A percentile compares a stretch with the other conserved stretches of the same genome.
Conservation (phyloP, 2,888 invertebrate genomes). For the Ptychoptera albimana region DNA sequence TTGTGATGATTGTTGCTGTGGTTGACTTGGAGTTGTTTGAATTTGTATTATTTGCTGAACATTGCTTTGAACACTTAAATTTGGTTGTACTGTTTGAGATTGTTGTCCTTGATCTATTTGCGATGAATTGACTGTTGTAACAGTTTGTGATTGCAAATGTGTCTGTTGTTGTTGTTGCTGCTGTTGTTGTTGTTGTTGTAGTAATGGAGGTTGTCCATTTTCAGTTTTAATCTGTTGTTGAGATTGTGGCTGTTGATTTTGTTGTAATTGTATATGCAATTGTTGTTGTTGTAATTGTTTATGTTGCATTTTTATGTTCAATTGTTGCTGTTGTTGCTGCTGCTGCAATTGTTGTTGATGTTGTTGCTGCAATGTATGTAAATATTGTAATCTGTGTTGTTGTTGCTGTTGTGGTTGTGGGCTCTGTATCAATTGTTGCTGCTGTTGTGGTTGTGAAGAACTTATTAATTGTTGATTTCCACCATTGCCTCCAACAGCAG, state of each 20-base stretch:
- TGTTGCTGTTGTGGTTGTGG: constrained; percentile 37
- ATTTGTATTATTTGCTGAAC: constrained; percentile 8
- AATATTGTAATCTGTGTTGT: constrained; percentile 34
- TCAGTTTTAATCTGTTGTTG: constrained; percentile 20
- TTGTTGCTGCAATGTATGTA: constrained; percentile 18
- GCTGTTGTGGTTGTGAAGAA: constrained; percentile 21
- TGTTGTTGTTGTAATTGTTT: constrained; percentile 24
- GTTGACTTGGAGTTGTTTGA: constrained; percentile 4
- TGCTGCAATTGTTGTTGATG: constrained; percentile 16
- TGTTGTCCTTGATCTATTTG: constrained; percentile 13
- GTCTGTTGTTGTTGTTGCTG: constrained; percentile 15
- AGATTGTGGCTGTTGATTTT: constrained; percentile 23
- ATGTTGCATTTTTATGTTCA: constrained; percentile 23
- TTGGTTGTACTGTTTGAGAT: constrained; percentile 11
- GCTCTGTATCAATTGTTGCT: constrained; percentile 22
- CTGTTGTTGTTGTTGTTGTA: constrained; percentile 16
- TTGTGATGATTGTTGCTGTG: constrained; percentile 14
- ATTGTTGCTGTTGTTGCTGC: constrained; percentile 23
- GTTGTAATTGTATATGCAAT: constrained; percentile 24
- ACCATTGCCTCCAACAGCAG: too few relatives aligned
- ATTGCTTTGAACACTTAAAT: constrained; percentile 5
- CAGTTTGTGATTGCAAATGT: constrained; percentile 6
- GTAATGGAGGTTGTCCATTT: constrained; percentile 11
- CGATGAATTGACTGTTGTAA: constrained; percentile 9
- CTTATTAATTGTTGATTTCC: too few relatives aligned